phyloP scores from a whole-genome alignment of 2,113 vertebrate species.

The Anolis carolinensis region DNA sequence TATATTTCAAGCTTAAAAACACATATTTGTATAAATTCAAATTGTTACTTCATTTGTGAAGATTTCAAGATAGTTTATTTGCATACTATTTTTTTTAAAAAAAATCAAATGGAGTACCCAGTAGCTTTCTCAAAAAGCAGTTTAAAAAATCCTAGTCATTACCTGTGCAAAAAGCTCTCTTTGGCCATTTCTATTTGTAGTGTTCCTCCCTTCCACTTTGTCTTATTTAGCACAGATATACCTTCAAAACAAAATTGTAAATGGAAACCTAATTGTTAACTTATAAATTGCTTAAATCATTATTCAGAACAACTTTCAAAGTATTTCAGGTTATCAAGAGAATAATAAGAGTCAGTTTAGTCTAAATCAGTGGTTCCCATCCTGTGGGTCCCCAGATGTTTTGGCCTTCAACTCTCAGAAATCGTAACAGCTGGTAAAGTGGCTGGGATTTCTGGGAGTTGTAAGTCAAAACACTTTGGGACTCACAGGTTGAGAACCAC shows the following conservation, averaged over 20 bases:
- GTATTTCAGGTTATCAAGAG: neutral
- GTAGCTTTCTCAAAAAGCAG: neutral
- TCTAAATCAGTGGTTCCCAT: neutral
- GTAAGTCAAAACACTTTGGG: too few species aligned
- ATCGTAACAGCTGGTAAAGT: too few species aligned
- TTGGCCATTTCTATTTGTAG: constrained; percentile 92
- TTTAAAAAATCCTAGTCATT: neutral
- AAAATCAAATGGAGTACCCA: neutral
- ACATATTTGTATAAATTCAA: neutral
- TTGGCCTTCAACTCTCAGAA: too few species aligned
- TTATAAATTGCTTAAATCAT: fast-evolving
- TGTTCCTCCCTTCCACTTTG: constrained; percentile 94
- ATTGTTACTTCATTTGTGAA: neutral
- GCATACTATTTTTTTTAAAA: neutral
- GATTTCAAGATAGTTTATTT: neutral
- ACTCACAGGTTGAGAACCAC: too few species aligned
- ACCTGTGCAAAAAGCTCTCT: constrained; percentile 94
- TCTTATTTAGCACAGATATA: constrained; percentile 88
- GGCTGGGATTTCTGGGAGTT: too few species aligned
- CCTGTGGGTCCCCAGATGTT: too few species aligned
- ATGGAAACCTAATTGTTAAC: neutral
- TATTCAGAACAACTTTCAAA: neutral
- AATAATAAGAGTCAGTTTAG: neutral
- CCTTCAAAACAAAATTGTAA: constrained; percentile 73
- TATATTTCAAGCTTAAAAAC: neutral